Evolutionary conservation across 2,888 invertebrate genomes (phyloP).

Genomic region (Dendrolimus pini): DNA sequence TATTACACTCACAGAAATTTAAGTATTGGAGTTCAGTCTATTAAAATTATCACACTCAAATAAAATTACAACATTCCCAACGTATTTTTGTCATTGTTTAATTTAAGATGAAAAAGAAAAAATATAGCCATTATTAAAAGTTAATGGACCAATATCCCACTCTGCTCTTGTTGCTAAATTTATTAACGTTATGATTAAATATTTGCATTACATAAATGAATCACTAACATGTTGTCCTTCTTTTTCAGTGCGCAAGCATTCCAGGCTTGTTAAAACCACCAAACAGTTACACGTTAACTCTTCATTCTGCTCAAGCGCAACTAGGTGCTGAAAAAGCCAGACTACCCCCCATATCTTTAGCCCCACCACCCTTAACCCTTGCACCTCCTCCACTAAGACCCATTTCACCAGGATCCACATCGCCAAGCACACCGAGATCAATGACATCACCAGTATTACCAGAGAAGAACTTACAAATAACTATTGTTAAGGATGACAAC

Average conservation of each 20-base stretch:
- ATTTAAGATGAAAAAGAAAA: too few relatives aligned
- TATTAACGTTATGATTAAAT: too few relatives aligned
- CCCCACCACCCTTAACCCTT: conserved; percentile 26
- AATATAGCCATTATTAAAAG: too few relatives aligned
- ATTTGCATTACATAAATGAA: too few relatives aligned
- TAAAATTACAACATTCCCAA: too few relatives aligned
- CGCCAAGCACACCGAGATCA: conserved; percentile 52
- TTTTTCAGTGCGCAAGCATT: conserved; percentile 75
- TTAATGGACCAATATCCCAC: too few relatives aligned
- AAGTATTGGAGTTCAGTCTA: too few relatives aligned
- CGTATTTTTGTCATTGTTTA: too few relatives aligned
- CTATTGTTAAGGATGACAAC: conserved; percentile 59
- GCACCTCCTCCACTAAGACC: conserved; percentile 51
- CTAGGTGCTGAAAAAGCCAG: conserved; percentile 61
- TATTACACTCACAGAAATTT: too few relatives aligned
- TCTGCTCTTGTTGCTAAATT: too few relatives aligned
- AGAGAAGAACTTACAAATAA: conserved; percentile 61
- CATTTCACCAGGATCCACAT: conserved; percentile 40
- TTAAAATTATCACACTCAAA: too few relatives aligned
- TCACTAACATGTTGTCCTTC: neutral
- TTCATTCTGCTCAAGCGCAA: conserved; percentile 59
- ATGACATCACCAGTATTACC: conserved; percentile 53
- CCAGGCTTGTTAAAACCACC: conserved; percentile 83
- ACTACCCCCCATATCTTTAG: conserved; percentile 47
- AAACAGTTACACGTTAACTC: conserved; percentile 71